Base-by-base conservation (phyloP, 2,888 invertebrate genomes). In the Laspeyria flexula region DNA sequence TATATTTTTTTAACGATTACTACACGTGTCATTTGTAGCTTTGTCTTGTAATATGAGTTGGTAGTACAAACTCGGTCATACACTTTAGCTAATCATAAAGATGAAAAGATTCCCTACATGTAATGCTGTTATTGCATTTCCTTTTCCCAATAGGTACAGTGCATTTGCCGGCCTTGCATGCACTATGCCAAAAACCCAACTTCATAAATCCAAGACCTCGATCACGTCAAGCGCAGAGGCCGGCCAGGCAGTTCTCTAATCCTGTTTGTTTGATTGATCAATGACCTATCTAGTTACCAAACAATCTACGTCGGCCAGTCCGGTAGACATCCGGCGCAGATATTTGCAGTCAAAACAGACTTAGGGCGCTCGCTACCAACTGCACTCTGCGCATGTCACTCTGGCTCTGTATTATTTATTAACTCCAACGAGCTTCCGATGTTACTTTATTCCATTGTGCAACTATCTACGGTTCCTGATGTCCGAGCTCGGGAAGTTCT, bases 371-470 rank as follows among this genome's bases (percentile, higher is more conserved):
- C 67, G 75, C 70, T 65, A 52, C 45, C 37, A 46, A 67, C 64
- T 73, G 81, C 87, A 86, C 85, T 88, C 86, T 86, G 89, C 88
- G 87, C 89, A 88, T 88, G 89, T 89, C 91, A 88, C 82, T 88
- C 85, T 72, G 69, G 78, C 83, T 80, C 86, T 85, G 83, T 90
- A 90, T 90, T 91, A 92, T 91, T 91, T 91, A 92, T 90, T 90
- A 91, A 91, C 88, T 87, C 86, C 88, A 90, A 91, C 91, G 83
- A 90, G 90, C 88, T 86, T 91, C 89, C 90, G 89, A 91, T 90
- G 90, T 88, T 89, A 88, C 90, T 90, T 88, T 90, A 91, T 91
- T 87, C 89, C 83, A 91, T 91, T 91, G 91, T 90, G 85, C 78
- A 85, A 85, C 86, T 86, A 85, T 83, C 87, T 82, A 84, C 80